Evolutionary conservation across 2,888 invertebrate genomes (phyloP), one percentile per base, ranked within the genome.

Genomic region (Dione vanillae): DNA sequence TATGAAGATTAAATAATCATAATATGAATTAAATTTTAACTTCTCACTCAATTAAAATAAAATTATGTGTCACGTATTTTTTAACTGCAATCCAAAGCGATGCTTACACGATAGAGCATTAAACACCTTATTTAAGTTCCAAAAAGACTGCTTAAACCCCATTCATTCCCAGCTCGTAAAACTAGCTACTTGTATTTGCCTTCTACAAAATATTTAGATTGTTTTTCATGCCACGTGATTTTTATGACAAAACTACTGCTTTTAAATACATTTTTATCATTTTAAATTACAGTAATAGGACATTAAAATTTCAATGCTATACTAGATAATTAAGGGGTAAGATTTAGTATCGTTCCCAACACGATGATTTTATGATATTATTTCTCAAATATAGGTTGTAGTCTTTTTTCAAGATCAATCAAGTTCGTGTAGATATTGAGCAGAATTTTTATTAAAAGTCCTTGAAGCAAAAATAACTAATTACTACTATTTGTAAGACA

Each of bases 161-260:
- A 56, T 40, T 64, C 51, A 56, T 56, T 66, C 35, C 43, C 45
- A 19, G 54, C 52, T 66, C 65, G 56, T 66, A 66, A 66, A 66
- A 45, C 16, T n/a, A 14, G 12, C 41, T 35, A 56, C 43, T 66
- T 66, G 35, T 11, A 66, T 35, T 19, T 54, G 40, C 43, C 14
- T 45, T 1, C 35, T 27, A 66, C 54, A 56, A 66, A 66, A 56
- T 66, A 54, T 54, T 66, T 54, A 19, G 54, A 45, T 54, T 66
- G n/a, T 56, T 45, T 66, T 45, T 66, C 52, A 66, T 54, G 65
- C 54, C 35, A 41, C 43, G 43, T 66, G 35, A 56, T 35, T 65
- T 52, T 65, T 37, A 43, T 35, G 49, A 41, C 27, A 51, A 41
- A 51, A 41, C 37, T n/a, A 45, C 61, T 16, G 35, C 7, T 45